A percentile compares a stretch with the other conserved stretches of the same genome.
Evolutionary conservation across 2,888 invertebrate genomes (phyloP).

Genomic region (Lasioglossum lativentre): DNA sequence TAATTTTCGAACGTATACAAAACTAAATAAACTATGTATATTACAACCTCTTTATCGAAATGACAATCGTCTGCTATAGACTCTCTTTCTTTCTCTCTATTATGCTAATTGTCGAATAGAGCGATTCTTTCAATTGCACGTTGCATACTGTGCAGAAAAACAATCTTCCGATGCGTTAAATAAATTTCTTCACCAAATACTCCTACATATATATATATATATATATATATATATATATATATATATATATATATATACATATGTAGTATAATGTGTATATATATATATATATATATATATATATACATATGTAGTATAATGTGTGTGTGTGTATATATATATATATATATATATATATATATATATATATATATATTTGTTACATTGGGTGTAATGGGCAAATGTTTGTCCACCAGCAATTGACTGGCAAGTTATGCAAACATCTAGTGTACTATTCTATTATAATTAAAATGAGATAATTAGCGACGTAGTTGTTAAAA

Average conservation of each 20-base stretch:
- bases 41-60: conserved; percentile 65
- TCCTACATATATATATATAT: conserved; percentile 25
- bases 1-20: conserved; percentile 69
- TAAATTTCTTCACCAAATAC: conserved; percentile 19
- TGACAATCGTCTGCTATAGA: conserved; percentile 14
- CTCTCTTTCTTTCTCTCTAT: conserved; percentile 28
- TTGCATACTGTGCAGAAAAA: conserved; percentile 34
- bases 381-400: conserved; percentile 41
- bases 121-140: conserved; percentile 34
- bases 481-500: conserved; percentile 7
- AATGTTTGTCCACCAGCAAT: conserved; percentile 20
- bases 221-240: no score
- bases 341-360: no score
- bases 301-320: no score
- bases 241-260: no score
- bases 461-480: conserved; percentile 20
- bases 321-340: no score
- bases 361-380: no score
- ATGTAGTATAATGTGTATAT: no score
- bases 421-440: background rate
- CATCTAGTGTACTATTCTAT: conserved; percentile 17
- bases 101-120: conserved; percentile 38
- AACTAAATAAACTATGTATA: conserved; percentile 74
- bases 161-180: conserved; percentile 41
- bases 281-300: no score